Percentiles rank a stretch among this genome's conserved stretches.
Conservation (phyloP, 1,140 invertebrate species). For the Caenorhabditis brenneri region DNA sequence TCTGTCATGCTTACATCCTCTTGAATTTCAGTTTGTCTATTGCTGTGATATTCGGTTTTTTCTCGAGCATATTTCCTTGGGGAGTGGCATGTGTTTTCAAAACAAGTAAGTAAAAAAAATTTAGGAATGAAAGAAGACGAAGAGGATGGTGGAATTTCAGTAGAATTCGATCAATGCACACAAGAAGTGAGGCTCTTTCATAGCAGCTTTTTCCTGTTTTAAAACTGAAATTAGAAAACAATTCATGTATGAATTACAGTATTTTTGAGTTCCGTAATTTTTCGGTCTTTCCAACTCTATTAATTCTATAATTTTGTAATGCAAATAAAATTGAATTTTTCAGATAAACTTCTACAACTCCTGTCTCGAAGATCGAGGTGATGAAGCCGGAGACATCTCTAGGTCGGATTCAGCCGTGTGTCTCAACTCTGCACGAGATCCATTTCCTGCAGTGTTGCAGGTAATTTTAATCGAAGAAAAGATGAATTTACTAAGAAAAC, state of each 20-base stretch:
- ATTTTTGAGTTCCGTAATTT: too few species aligned
- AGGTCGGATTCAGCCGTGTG: background rate
- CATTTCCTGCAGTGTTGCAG: background rate
- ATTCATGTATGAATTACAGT: too few species aligned
- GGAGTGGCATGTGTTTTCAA: background rate
- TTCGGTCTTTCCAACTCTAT: too few species aligned
- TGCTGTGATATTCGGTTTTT: background rate
- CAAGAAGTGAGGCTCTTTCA: background rate
- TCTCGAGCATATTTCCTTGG: too few species aligned
- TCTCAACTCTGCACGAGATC: background rate
- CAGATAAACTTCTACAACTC: conserved; percentile 2
- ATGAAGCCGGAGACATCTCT: background rate
- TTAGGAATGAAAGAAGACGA: conserved; percentile 16
- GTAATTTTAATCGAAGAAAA: too few species aligned
- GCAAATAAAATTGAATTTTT: too few species aligned
- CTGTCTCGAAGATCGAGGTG: background rate
- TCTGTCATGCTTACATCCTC: background rate
- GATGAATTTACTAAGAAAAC: background rate
- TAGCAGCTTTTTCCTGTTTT: too few species aligned
- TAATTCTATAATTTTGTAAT: too few species aligned
- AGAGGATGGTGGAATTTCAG: conserved; percentile 8
- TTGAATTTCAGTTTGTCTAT: background rate
- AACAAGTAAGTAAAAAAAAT: background rate
- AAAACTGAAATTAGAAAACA: background rate
- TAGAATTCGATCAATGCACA: conserved; percentile 15